Conservation (phyloP, 2,888 invertebrate species). For the Drosophila cognata region DNA sequence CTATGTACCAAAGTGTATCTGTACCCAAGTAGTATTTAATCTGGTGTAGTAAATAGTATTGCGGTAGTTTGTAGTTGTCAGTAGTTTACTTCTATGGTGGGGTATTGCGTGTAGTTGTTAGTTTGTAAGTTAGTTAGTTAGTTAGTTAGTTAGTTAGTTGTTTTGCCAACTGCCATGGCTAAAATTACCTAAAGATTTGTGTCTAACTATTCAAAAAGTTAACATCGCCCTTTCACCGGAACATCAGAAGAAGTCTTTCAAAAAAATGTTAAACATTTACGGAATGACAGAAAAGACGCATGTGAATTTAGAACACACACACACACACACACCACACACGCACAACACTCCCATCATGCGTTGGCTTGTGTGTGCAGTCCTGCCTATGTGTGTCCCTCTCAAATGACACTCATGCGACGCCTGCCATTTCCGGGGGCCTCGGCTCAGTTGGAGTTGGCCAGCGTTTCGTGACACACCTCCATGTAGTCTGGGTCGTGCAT, state of each 20-base stretch:
- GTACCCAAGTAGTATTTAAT: conserved; percentile 23
- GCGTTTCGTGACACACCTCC: conserved; percentile 95
- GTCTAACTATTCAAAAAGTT: conserved; percentile 56
- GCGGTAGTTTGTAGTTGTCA: conserved; percentile 34
- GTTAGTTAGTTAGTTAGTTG: conserved; percentile 31
- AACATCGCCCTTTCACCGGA: conserved; percentile 27
- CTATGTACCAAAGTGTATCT: conserved; percentile 48
- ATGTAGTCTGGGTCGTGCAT: conserved; percentile 98
- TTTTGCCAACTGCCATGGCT: conserved; percentile 36
- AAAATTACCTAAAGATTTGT: conserved; percentile 60
- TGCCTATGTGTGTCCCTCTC: conserved; percentile 55
- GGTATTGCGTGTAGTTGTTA: conserved; percentile 33
- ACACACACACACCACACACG: conserved; percentile 2
- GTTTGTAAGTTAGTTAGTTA: conserved; percentile 37
- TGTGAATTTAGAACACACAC: conserved; percentile 45
- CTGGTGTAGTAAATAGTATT: conserved; percentile 64
- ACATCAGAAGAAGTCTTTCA: conserved; percentile 37
- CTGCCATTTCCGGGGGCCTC: conserved; percentile 77
- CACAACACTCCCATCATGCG: conserved; percentile 16
- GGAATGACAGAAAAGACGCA: conserved; percentile 67
- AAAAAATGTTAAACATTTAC: conserved; percentile 53
- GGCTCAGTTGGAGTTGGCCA: conserved; percentile 87
- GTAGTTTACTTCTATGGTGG: conserved; percentile 46
- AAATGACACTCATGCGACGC: conserved; percentile 79
- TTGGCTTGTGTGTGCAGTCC: conserved; percentile 30